phyloP scores from a whole-genome alignment of 2,113 vertebrate species.

The Pica pica region DNA sequence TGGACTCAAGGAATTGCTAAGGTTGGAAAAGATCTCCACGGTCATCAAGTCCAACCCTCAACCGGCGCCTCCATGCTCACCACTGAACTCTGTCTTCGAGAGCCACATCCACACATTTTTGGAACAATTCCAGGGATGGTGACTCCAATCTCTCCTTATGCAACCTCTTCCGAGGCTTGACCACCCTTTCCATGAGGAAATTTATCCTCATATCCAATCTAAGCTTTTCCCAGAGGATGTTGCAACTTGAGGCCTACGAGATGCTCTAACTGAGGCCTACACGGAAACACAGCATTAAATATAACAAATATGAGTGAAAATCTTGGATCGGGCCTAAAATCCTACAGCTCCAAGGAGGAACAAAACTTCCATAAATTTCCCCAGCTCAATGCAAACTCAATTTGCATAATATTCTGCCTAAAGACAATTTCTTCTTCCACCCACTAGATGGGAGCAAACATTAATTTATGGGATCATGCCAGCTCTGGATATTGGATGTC shows the following conservation, averaged over 20 bases:
- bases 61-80: not conserved
- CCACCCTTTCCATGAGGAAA: not conserved
- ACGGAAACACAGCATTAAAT: accelerated
- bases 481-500: not conserved
- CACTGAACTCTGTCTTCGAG: not conserved
- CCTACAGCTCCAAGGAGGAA: not conserved
- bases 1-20: not conserved
- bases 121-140: not conserved
- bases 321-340: not conserved
- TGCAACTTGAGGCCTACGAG: not conserved
- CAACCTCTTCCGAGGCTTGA: not conserved
- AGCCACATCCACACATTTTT: not conserved
- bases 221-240: not conserved
- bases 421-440: not conserved
- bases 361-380: not conserved
- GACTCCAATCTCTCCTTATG: not conserved
- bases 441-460: slow-evolving; percentile 69
- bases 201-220: too few species aligned
- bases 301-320: accelerated
- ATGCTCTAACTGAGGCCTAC: not conserved
- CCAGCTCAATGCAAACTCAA: not conserved
- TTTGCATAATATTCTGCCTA: not conserved
- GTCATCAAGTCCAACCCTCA: not conserved
- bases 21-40: not conserved
- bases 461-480: not conserved